phyloP scores from a whole-genome alignment of 2,797 vertebrate genomes.

The Corythornis leucogaster region DNA sequence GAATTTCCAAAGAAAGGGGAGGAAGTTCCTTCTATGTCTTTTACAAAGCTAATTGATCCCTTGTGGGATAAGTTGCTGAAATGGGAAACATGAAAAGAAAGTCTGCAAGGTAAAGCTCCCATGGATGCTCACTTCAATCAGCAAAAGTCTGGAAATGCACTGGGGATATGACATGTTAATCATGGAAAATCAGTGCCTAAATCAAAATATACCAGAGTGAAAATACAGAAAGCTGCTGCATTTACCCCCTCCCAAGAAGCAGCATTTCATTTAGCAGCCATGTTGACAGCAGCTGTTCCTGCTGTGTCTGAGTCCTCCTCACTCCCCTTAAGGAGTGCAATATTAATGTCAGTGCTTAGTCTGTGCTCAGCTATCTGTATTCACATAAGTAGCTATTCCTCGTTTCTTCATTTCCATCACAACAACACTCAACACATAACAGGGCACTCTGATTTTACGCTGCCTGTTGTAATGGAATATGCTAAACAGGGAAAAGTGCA shows the following conservation, averaged over 20 bases:
- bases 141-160: not conserved
- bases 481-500: not conserved
- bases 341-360: not conserved
- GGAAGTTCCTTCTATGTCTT: not conserved
- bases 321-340: not conserved
- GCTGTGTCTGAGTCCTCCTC: not conserved
- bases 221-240: not conserved
- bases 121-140: not conserved
- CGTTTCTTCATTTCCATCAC: not conserved
- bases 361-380: not conserved
- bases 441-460: not conserved
- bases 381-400: not conserved
- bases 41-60: not conserved
- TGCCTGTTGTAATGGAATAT: not conserved
- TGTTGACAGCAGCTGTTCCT: conserved; percentile 24
- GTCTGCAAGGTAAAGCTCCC: not conserved
- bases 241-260: not conserved
- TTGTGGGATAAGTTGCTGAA: not conserved
- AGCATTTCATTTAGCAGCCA: not conserved
- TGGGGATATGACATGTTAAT: not conserved
- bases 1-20: not conserved
- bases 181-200: not conserved
- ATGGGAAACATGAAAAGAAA: not conserved
- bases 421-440: not conserved
- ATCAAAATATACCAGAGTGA: not conserved